phyloP scores from a whole-genome alignment of 2,113 vertebrate species.

The Pelecanoides urinatrix region DNA sequence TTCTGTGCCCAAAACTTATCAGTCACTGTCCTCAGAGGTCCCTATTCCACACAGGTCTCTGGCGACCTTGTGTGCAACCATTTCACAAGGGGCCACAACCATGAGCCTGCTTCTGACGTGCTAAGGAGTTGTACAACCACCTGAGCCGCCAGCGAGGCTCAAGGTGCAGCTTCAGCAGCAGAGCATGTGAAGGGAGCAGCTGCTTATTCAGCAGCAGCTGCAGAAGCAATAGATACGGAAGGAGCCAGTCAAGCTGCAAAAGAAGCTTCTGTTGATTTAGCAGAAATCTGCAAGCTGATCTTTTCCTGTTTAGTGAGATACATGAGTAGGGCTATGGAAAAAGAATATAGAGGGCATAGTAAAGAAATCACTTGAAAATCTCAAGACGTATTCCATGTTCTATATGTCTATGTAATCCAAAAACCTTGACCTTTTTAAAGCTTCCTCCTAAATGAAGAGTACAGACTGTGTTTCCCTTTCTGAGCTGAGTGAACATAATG shows the following conservation, averaged over 20 bases:
- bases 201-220: conserved; percentile 52
- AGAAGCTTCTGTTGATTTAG: conserved; percentile 40
- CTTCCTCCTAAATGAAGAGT: neutral
- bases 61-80: neutral
- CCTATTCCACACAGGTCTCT: neutral
- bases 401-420: neutral
- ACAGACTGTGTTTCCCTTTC: neutral
- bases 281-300: conserved; percentile 16
- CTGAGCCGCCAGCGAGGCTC: neutral
- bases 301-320: neutral
- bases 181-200: conserved; percentile 37
- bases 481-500: neutral
- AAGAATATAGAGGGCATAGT: neutral
- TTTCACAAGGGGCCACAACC: neutral
- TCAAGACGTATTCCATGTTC: neutral
- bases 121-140: neutral
- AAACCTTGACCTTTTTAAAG: neutral
- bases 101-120: neutral
- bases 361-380: neutral
- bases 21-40: neutral
- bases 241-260: conserved; percentile 40
- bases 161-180: neutral
- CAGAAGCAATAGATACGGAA: neutral
- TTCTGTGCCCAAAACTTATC: neutral
- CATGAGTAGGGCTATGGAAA: neutral